phyloP scores from a whole-genome alignment of 2,797 vertebrate species.

The Onychomys arenicola region DNA sequence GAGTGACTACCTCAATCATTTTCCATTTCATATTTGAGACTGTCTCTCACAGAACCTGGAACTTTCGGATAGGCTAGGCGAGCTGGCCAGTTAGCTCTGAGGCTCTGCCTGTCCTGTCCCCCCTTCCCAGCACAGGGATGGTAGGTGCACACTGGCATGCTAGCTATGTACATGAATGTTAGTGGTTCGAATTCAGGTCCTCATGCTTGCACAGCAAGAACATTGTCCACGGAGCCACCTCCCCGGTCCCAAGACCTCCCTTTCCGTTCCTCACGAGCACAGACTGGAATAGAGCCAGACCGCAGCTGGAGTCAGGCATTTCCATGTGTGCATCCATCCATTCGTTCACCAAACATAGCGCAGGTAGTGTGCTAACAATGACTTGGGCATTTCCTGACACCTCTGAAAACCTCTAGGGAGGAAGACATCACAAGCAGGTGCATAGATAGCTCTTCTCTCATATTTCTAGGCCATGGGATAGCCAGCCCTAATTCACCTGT shows the following conservation, averaged over 20 bases:
- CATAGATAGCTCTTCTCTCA: neutral
- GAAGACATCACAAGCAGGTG: neutral
- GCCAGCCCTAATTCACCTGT: neutral
- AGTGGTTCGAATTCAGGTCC: too few relatives aligned
- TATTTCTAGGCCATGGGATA: neutral
- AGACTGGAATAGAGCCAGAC: neutral
- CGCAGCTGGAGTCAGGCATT: neutral
- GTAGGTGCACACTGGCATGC: neutral
- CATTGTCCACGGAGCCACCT: neutral
- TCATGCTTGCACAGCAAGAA: neutral
- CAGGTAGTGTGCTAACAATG: neutral
- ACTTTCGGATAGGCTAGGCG: neutral
- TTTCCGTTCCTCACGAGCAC: neutral
- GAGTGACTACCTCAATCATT: neutral
- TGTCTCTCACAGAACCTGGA: neutral
- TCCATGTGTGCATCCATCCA: accelerated
- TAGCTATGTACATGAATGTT: too few relatives aligned
- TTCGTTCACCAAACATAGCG: neutral
- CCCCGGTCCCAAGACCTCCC: neutral
- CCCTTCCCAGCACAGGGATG: neutral
- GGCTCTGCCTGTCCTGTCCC: too few relatives aligned
- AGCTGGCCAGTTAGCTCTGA: neutral
- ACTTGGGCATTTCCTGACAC: neutral
- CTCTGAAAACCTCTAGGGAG: neutral
- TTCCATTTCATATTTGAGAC: neutral